Evolutionary conservation across 2,888 invertebrate species (phyloP), one percentile per base, ranked within the genome.

Genomic region (Acanthopleura granulata): DNA sequence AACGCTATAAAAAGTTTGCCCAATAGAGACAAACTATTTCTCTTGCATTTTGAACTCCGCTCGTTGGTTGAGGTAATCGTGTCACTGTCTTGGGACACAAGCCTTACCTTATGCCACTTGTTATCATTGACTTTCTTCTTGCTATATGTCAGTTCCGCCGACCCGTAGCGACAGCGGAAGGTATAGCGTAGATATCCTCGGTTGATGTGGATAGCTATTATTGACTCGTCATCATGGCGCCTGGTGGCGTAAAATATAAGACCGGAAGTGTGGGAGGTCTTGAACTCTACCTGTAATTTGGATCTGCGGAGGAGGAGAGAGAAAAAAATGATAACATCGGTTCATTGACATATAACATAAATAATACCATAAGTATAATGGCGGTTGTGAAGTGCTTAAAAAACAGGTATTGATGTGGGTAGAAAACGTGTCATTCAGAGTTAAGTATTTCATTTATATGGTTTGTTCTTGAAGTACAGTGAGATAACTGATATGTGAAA

Each of bases 91-190:
- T 40, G 3, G 40, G 3, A 6, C 9, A 6, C 40, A 40, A 40
- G 9, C 4, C 71, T 71, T 71, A 71, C 71, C 71, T 15, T 71
- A 71, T 71, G 71, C 71, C 71, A 71, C n/a, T 49, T 71, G 49
- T 71, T 71, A 49, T 71, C 71, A 18, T 71, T 71, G n/a, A 71
- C 15, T 71, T 49, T 71, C 40, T 49, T 71, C 49, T 49, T 40
- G n/a, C n/a, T 49, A 22, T 49, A 49, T 14, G 40, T 71, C n/a
- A 71, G 71, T 49, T n/a, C 14, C 12, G 71, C 71, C 14, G 71
- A 71, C n/a, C 71, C 71, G 50, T 71, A 49, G 14, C 40, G 71
- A 25, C 71, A 71, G 18, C 27, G 18, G 71, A 71, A 71, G 16
- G 71, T 71, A 49, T 71, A 71, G 18, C 71, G 40, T 6, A 71